phyloP scores from a whole-genome alignment of 1,140 invertebrate species.

The Bathynomus jamesi region DNA sequence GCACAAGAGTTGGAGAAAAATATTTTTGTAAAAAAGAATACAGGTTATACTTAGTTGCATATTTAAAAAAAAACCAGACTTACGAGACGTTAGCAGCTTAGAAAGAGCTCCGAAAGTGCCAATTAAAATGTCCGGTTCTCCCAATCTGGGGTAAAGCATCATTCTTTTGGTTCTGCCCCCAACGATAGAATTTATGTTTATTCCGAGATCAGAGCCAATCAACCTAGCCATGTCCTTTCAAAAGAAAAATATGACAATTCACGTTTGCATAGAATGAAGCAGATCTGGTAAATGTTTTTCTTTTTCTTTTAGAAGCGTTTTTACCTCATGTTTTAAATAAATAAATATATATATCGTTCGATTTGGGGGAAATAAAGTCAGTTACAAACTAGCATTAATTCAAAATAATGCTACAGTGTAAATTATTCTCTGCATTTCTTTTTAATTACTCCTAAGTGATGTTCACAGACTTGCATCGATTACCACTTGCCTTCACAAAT shows the following conservation, averaged over 20 bases:
- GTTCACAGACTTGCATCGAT: no score
- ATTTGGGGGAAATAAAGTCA: no score
- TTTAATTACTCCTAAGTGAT: no score
- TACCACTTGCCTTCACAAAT: no score
- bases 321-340: not conserved
- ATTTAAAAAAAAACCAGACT: slow-evolving; percentile 8
- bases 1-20: no score
- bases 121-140: slow-evolving; percentile 65
- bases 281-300: not conserved
- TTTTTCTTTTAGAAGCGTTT: not conserved
- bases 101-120: slow-evolving; percentile 66
- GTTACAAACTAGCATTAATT: no score
- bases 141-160: slow-evolving; percentile 55
- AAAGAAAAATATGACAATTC: slow-evolving; percentile 6
- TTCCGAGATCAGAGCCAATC: slow-evolving; percentile 51
- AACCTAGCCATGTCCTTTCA: slow-evolving; percentile 15
- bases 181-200: slow-evolving; percentile 57
- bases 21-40: no score
- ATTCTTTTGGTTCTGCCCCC: slow-evolving; percentile 64
- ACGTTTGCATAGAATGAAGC: not conserved
- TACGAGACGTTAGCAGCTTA: slow-evolving; percentile 61
- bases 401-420: no score
- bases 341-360: no score
- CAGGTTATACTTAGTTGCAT: no score
- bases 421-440: no score